Base-by-base conservation (phyloP, 2,797 vertebrate species). In the Merluccius polli region DNA sequence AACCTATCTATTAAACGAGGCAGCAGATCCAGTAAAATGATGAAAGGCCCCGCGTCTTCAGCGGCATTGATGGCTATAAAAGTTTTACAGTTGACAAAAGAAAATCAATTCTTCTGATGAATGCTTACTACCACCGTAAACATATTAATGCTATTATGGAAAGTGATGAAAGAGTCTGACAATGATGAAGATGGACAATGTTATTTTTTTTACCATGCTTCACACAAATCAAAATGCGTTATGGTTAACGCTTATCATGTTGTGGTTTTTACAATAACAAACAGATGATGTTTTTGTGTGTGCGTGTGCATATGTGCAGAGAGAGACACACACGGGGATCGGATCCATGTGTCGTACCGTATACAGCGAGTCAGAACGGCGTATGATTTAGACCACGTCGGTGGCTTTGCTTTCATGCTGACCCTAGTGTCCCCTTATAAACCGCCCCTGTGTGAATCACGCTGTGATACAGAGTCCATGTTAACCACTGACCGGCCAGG, bases 31-130 rank as follows among this genome's bases (percentile, higher is more conserved):
- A 87, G 88, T 89, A 82, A 91, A 91, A 90, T 87, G 88, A 91
- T 89, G 84, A 90, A 86, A 84, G 82, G 83, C 8, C 76, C 79
- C 75, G 87, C 83, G 84, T 88, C 87, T 88, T 88, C 89, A 84
- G 89, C 86, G 4, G 79, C 85, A 90, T 83, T 78, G 85, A 85
- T 88, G 79, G 84, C 88, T 89, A 92, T 93, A 90, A 93, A 93
- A 91, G 75, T 90, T 93, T 93, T 86, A 92, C 88, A 91, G 85
- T 81, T 85, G 76, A 78, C 86, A 90, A 88, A 90, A 90, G 86
- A 90, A 91, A 92, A 92, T 92, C 88, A 78, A 91, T 92, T 82
- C 78, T 76, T 87, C 73, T 76, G 80, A 87, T 81, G 81, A 85
- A 73, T 59, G 78, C 79, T 83, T 83, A 87, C 81, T 77, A 82